A percentile compares a stretch with the other conserved stretches of the same genome.
Conservation (phyloP, 92 coral and sea anemone genomes). For the Isaurus tuberculatus region DNA sequence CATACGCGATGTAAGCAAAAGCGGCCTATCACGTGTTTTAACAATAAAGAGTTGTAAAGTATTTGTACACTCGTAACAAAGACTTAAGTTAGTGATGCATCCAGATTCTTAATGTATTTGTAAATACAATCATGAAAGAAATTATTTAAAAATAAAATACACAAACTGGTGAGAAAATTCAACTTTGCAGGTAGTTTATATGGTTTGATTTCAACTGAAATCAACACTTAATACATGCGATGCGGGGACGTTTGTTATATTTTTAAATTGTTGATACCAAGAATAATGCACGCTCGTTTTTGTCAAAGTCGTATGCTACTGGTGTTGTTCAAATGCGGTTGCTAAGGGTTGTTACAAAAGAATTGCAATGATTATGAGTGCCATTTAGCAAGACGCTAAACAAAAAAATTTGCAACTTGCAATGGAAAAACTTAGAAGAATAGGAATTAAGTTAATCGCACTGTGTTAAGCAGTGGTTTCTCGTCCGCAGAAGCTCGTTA, state of each 20-base stretch:
- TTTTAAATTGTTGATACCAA: too few relatives aligned
- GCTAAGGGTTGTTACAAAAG: too few relatives aligned
- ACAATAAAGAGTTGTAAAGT: conserved; percentile 37
- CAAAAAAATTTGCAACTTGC: background rate
- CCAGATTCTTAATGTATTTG: background rate
- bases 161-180: conserved; percentile 35
- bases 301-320: too few relatives aligned
- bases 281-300: too few relatives aligned
- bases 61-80: conserved; percentile 44
- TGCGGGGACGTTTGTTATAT: background rate
- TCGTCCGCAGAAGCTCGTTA: background rate
- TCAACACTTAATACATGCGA: background rate
- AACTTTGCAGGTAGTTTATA: conserved; percentile 27
- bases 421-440: background rate
- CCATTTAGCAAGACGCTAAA: background rate
- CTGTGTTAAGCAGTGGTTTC: background rate
- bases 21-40: background rate
- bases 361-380: too few relatives aligned
- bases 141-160: background rate
- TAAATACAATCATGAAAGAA: background rate
- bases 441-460: background rate
- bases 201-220: background rate
- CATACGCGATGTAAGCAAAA: conserved; percentile 49
- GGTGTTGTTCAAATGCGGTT: too few relatives aligned
- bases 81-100: conserved; percentile 5